These are phyloP conservation scores for Orthonychiurus folsomi DNA, from an alignment of 2,888 invertebrate genomes.

Conservation along the genomic window DNA sequence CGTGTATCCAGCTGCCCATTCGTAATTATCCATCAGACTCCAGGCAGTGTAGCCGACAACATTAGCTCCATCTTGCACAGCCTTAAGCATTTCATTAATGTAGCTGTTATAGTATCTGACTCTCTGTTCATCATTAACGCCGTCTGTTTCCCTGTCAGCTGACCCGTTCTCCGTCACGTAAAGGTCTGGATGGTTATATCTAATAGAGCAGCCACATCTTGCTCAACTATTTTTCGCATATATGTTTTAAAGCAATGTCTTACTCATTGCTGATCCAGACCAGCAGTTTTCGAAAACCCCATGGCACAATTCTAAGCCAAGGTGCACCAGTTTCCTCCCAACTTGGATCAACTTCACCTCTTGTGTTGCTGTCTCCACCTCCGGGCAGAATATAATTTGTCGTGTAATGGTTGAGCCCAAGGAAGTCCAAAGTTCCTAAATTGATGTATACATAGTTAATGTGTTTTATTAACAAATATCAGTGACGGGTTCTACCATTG, in stretches of 20 bases:
- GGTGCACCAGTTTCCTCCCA: constrained; percentile 14
- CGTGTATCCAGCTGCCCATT: constrained; percentile 31
- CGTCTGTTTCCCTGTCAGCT: constrained; percentile 20
- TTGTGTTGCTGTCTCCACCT: constrained; percentile 21
- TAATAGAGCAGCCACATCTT: too few relatives aligned
- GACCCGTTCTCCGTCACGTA: constrained; percentile 37
- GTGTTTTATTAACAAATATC: neutral
- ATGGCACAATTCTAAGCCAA: constrained; percentile 17
- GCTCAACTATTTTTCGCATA: constrained; percentile 24
- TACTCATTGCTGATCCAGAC: constrained; percentile 33
- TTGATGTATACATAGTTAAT: neutral
- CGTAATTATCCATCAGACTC: constrained; percentile 31
- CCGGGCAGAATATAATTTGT: constrained; percentile 6
- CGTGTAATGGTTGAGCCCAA: constrained; percentile 46
- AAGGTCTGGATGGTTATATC: constrained; percentile 30
- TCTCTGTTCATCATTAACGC: constrained; percentile 33
- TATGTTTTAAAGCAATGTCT: neutral
- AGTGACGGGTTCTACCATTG: constrained; percentile 19
- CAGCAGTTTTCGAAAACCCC: constrained; percentile 29
- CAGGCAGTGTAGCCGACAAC: constrained; percentile 31
- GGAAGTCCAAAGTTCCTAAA: constrained; percentile 43
- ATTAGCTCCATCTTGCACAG: constrained; percentile 35
- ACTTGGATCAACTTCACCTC: constrained; percentile 10
- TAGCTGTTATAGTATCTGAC: constrained; percentile 35
- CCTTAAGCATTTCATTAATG: constrained; percentile 36